Percentiles rank a stretch among this genome's conserved stretches.
These are phyloP conservation scores for Shargacucullia verbasci DNA, from an alignment of 2,888 invertebrate genomes.

Conservation along the genomic window DNA sequence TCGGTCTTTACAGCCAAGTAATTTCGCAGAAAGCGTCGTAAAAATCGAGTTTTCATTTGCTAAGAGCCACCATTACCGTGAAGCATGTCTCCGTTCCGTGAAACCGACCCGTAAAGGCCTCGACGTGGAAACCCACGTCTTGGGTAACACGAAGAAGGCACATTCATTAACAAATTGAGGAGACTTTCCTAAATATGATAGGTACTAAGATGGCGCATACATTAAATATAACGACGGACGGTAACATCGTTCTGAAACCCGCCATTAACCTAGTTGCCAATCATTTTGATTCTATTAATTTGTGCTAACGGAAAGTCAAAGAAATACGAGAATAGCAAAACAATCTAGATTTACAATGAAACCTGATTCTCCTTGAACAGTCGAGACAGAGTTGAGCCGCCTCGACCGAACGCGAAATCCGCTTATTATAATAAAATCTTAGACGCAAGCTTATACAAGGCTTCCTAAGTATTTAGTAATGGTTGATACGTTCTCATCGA, in stretches of 20 bases:
- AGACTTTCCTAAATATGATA: slow-evolving; percentile 48
- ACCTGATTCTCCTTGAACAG: slow-evolving; percentile 74
- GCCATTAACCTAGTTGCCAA: slow-evolving; percentile 37
- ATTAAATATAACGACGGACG: slow-evolving; percentile 20
- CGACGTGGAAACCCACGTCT: slow-evolving; percentile 31
- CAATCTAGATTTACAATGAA: slow-evolving; percentile 83
- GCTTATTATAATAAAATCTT: slow-evolving; percentile 79
- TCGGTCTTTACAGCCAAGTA: slow-evolving; percentile 64
- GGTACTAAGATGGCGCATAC: slow-evolving; percentile 31
- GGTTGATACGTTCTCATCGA: slow-evolving; percentile 6
- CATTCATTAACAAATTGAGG: slow-evolving; percentile 59
- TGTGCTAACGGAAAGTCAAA: slow-evolving; percentile 57
- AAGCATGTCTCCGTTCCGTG: slow-evolving; percentile 70
- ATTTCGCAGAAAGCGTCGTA: slow-evolving; percentile 80
- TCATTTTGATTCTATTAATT: slow-evolving; percentile 43
- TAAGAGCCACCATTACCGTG: slow-evolving; percentile 77
- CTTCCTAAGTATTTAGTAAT: slow-evolving; percentile 61
- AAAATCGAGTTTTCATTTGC: slow-evolving; percentile 83
- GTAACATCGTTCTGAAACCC: slow-evolving; percentile 23
- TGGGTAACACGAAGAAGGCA: slow-evolving; percentile 41
- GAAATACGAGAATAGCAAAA: slow-evolving; percentile 76
- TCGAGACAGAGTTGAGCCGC: slow-evolving; percentile 59
- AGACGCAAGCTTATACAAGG: slow-evolving; percentile 69
- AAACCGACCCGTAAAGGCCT: slow-evolving; percentile 65
- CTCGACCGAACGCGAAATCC: slow-evolving; percentile 71